Evolutionary conservation across 2,113 vertebrate genomes (phyloP), one percentile per base, ranked within the genome.

Genomic region (Nycticebus coucang): DNA sequence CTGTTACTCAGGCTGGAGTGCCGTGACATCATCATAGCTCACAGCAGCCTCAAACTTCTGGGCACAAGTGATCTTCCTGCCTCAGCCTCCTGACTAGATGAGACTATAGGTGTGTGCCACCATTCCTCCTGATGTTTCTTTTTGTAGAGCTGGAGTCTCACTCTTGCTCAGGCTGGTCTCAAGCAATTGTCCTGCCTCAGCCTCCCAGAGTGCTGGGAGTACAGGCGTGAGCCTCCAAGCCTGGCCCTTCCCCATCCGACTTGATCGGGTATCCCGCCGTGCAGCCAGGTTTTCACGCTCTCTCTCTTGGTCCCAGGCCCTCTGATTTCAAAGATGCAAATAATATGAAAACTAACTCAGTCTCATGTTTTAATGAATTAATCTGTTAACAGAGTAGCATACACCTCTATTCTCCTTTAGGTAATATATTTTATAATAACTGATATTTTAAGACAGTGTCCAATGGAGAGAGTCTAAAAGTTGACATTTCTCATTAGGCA

Each of bases 401-500:
- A 75, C 45, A 79, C 2, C 69, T 82, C 53, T 71, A 30, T 75
- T 87, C 37, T 91, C 57, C 24, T 69, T 77, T 57, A 89, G 45
- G n/a, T 62, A 50, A 50, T 62, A 41, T 72, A 57, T 93, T 21
- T 14, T 28, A 80, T 24, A 93, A 33, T 92, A 84, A 75, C 17
- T 59, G 10, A 30, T 55, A 87, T 81, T 87, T 95, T 19, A 89
- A 95, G 50, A 68, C 45, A 94, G 82, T 77, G 8, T 89, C 41
- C 74, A 64, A 11, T 79, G 7, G 71, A 68, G 2, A 92, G 15
- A 93, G 15, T 60, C 15, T 60, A 35, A 62, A 66, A 18, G 19
- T n/a, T 94, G 62, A 68, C 83, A 80, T 96, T 86, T 93, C 77
- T 90, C 41, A 62, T 50, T 81, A 77, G 13, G 59, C 30, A 90